Evolutionary conservation across 1,140 invertebrate genomes (phyloP).

Genomic region (Plodia interpunctella): DNA sequence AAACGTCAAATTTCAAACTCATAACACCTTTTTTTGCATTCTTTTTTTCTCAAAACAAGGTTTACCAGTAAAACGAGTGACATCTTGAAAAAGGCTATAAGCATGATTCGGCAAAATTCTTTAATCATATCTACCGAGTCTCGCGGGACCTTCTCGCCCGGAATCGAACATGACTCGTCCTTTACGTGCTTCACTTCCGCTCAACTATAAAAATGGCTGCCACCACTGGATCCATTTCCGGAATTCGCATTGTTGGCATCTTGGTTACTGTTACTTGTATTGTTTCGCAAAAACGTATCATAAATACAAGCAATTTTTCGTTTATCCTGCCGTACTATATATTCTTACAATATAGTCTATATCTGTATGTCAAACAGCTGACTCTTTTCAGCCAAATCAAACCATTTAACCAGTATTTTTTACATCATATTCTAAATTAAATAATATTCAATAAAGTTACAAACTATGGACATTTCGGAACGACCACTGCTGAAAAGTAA

Average conservation of each 20-base stretch:
- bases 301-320: not conserved
- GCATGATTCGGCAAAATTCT: conserved; percentile 16
- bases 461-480: too few species aligned
- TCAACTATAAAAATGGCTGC: conserved; percentile 10
- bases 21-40: too few species aligned
- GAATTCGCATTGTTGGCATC: not conserved
- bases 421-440: too few species aligned
- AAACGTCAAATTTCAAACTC: too few species aligned
- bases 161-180: conserved; percentile 20
- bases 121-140: conserved; percentile 18
- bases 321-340: too few species aligned
- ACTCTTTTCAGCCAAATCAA: too few species aligned
- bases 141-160: not conserved
- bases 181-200: conserved; percentile 12
- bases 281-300: not conserved
- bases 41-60: not conserved
- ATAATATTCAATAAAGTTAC: too few species aligned
- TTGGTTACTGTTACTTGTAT: not conserved
- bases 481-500: too few species aligned
- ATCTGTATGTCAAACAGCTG: too few species aligned
- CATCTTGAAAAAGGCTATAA: conserved; percentile 9
- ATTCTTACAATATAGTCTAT: too few species aligned
- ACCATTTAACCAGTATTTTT: too few species aligned
- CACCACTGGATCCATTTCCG: not conserved
- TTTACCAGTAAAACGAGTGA: conserved; percentile 5